Conservation (phyloP, 2,888 invertebrate species). For the Ganaspis brasiliensis region DNA sequence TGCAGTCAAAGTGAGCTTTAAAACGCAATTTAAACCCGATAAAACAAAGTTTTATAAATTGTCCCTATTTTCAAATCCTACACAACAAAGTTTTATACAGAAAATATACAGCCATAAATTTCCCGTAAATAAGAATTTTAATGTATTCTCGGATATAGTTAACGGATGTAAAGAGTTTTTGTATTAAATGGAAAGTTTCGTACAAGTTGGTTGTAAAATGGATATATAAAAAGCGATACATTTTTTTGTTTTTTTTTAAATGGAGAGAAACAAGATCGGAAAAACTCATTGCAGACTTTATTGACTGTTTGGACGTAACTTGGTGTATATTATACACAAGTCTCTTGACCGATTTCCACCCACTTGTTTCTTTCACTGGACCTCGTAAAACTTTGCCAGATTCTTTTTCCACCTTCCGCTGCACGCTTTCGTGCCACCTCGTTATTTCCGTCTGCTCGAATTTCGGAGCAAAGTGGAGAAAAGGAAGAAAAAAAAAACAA, state of each 20-base stretch:
- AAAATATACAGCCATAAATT: too few species aligned
- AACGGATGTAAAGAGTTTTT: too few species aligned
- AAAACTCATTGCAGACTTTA: slow-evolving; percentile 43
- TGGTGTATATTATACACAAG: slow-evolving; percentile 54
- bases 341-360: slow-evolving; percentile 61
- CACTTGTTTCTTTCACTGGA: slow-evolving; percentile 56
- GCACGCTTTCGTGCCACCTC: background rate
- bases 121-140: too few species aligned
- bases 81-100: too few species aligned
- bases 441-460: slow-evolving; percentile 16
- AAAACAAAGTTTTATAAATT: too few species aligned
- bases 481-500: background rate
- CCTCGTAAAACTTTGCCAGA: slow-evolving; percentile 5
- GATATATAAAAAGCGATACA: too few species aligned
- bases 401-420: background rate
- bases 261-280: too few species aligned
- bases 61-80: too few species aligned
- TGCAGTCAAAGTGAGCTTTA: slow-evolving; percentile 1
- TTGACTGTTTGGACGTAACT: slow-evolving; percentile 56
- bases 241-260: too few species aligned
- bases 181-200: too few species aligned
- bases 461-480: background rate
- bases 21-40: background rate
- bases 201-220: too few species aligned
- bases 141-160: too few species aligned